Evolutionary conservation across 1,140 invertebrate species (phyloP), one percentile per base, ranked within the genome.

Genomic region (Euschistus heros): DNA sequence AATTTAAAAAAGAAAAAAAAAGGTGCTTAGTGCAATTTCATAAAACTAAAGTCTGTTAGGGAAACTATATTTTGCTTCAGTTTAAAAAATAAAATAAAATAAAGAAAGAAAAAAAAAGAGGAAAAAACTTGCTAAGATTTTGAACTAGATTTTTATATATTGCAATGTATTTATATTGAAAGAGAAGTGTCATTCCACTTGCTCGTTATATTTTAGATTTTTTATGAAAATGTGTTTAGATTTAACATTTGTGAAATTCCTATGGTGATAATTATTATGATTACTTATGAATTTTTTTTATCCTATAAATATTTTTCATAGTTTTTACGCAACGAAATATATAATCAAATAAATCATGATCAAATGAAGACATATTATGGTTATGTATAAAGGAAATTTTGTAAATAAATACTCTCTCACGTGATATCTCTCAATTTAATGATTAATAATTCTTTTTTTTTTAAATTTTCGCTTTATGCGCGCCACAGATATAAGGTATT

Each of bases 271-370:
- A 18, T 20, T 54, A 20, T 20, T 54, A 54, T 20, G 22, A 20
- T 18, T 20, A 54, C 22, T 20, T 20, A 54, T 20, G 10, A 54
- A 13, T 20, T 20, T 20, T 52, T 54, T 54, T 5, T 54, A 54
- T 54, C 52, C 10, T 54, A 54, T 54, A 20, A 20, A 54, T 54
- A 54, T 20, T 20, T 54, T 54, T 20, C 13, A 54, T 54, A 54
- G 52, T 54, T 54, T 52, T 54, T 54, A 54, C 22, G 52, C 52
- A 54, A 54, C 52, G 52, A 54, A 54, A 24, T 54, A 30, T 30
- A 54, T 54, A 54, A 54, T 54, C 52, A 54, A 54, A 54, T 54
- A 14, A 20, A 54, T 54, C 22, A 54, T 54, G 52, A 54, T 54
- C 52, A 54, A 54, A 54, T 54, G 22, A 18, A 54, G 22, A 20